These are phyloP conservation scores for Esperia sulphurella DNA, from an alignment of 2,888 invertebrate species.

Conservation along the genomic window DNA sequence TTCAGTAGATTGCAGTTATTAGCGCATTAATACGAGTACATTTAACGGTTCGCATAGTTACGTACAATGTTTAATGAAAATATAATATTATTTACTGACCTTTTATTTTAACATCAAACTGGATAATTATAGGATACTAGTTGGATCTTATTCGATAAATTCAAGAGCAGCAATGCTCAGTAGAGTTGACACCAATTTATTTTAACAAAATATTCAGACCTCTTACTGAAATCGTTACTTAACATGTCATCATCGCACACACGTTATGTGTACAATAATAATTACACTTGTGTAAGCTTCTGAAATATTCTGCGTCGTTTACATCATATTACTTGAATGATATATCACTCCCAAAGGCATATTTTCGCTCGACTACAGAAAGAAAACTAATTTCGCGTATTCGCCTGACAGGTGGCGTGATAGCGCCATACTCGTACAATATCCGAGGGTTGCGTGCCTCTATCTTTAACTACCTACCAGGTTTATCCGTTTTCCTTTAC, in stretches of 20 bases:
- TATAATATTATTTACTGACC: too few species aligned
- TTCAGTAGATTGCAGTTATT: conserved; percentile 51
- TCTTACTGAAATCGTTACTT: too few species aligned
- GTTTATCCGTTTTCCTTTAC: neutral
- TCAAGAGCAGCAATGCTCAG: too few species aligned
- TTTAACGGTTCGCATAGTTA: neutral
- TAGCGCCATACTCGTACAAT: conserved; percentile 23
- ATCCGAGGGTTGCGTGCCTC: conserved; percentile 24
- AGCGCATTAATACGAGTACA: conserved; percentile 20
- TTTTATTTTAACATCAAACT: too few species aligned
- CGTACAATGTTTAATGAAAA: too few species aligned
- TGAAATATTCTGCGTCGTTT: conserved; percentile 30
- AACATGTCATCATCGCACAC: neutral
- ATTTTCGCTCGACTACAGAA: conserved; percentile 32
- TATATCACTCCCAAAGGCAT: conserved; percentile 28
- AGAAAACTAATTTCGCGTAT: conserved; percentile 55
- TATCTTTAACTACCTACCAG: neutral
- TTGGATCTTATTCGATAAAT: too few species aligned
- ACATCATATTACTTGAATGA: conserved; percentile 30
- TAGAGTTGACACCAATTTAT: too few species aligned
- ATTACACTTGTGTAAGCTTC: conserved; percentile 2
- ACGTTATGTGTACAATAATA: neutral
- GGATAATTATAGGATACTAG: too few species aligned
- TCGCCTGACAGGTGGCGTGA: conserved; percentile 34
- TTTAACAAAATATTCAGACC: too few species aligned